Evolutionary conservation across 1,140 invertebrate species (phyloP).

Genomic region (Gryon sp.): DNA sequence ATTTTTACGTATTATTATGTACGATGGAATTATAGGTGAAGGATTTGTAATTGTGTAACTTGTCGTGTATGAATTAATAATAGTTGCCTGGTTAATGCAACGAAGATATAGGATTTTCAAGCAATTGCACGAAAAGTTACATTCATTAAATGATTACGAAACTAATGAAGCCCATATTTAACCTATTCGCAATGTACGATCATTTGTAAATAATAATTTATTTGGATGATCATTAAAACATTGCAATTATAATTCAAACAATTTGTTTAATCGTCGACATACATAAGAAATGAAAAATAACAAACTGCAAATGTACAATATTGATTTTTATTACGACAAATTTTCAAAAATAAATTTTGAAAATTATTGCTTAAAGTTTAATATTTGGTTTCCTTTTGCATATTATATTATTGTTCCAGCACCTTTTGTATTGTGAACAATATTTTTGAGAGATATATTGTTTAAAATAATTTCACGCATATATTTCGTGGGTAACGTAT

Average conservation of each 20-base stretch:
- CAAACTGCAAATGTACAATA: too few relatives aligned
- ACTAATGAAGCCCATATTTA: constrained; percentile 2
- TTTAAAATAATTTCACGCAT: not conserved
- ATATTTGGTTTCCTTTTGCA: too few relatives aligned
- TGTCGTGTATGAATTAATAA: constrained; percentile 46
- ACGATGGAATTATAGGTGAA: constrained; percentile 23
- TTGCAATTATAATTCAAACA: too few relatives aligned
- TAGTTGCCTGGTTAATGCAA: constrained; percentile 31
- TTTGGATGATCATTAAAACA: too few relatives aligned
- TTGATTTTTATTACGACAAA: too few relatives aligned
- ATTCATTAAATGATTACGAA: constrained; percentile 22
- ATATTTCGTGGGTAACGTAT: constrained; percentile 26
- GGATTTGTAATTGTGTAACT: constrained; percentile 35
- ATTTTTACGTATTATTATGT: constrained; percentile 37
- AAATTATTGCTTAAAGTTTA: too few relatives aligned
- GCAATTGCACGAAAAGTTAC: constrained; percentile 29
- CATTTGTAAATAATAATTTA: too few relatives aligned
- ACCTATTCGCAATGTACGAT: constrained; percentile 6
- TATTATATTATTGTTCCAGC: too few relatives aligned
- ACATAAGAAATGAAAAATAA: too few relatives aligned
- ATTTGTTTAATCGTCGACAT: not conserved
- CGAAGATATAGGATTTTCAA: constrained; percentile 15
- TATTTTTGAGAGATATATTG: not conserved
- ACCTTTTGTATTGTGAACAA: not conserved
- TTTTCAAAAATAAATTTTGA: too few relatives aligned